phyloP scores from a whole-genome alignment of 1,140 invertebrate species.

The Aethina tumida region DNA sequence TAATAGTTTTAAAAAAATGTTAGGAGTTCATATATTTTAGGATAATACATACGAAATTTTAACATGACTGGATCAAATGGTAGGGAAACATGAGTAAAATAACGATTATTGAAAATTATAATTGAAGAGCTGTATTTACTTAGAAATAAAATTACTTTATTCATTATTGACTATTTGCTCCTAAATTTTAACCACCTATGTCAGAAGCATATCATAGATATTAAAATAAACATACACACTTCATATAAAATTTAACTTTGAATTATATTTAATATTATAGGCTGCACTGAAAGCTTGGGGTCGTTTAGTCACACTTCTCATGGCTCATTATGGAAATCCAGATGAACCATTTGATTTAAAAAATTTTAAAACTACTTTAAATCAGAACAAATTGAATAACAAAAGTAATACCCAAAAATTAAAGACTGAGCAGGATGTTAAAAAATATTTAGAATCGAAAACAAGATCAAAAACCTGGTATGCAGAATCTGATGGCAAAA shows the following conservation, averaged over 20 bases:
- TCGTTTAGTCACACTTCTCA: constrained; percentile 38
- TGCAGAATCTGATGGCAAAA: constrained; percentile 42
- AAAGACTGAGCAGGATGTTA: constrained; percentile 27
- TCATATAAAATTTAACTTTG: no score
- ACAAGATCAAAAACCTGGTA: constrained; percentile 45
- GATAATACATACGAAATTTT: no score
- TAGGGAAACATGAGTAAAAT: no score
- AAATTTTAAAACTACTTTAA: constrained; percentile 13
- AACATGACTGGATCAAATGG: no score
- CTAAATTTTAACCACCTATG: constrained; percentile 23
- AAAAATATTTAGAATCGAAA: constrained; percentile 37
- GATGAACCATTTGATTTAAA: constrained; percentile 15
- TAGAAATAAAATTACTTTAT: not conserved
- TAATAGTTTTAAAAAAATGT: no score
- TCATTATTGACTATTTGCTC: constrained; percentile 26
- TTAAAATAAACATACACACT: no score
- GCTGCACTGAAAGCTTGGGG: constrained; percentile 40
- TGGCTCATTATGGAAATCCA: constrained; percentile 35
- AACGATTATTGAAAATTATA: no score
- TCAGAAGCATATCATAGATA: no score
- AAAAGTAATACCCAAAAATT: constrained; percentile 19
- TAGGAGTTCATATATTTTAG: no score
- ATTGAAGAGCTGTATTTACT: no score
- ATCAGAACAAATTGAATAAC: constrained; percentile 1
- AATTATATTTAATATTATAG: constrained; percentile 30